Evolutionary conservation across 2,888 invertebrate genomes (phyloP).

Genomic region (Leptinotarsa peninsularis): DNA sequence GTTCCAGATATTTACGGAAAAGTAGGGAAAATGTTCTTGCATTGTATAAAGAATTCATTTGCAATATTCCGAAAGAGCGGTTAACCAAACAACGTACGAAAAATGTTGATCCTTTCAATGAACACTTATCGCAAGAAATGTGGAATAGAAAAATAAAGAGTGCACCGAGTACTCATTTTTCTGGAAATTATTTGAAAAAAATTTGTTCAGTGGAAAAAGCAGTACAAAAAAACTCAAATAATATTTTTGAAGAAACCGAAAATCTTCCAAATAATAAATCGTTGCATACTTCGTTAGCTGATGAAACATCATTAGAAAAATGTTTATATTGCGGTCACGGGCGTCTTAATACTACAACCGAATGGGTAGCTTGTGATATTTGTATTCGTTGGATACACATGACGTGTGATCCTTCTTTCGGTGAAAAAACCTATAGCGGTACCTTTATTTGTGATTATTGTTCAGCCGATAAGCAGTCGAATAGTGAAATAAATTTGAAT

Average conservation of each 20-base stretch:
- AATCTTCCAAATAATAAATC: background rate
- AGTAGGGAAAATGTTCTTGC: conserved; percentile 5
- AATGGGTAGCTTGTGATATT: conserved; percentile 17
- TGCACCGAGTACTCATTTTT: no score
- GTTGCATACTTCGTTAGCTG: background rate
- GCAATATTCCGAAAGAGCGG: background rate
- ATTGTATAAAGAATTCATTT: conserved; percentile 14
- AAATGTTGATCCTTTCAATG: background rate
- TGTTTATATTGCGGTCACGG: conserved; percentile 33
- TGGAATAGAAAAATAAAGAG: conserved; percentile 29
- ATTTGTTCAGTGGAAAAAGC: background rate
- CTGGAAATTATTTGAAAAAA: no score
- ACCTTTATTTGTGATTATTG: background rate
- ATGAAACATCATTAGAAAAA: conserved; percentile 10
- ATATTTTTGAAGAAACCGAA: background rate
- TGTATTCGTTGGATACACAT: conserved; percentile 29
- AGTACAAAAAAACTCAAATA: background rate
- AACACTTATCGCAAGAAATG: background rate
- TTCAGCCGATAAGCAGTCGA: no score
- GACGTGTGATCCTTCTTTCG: conserved; percentile 22
- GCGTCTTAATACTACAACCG: conserved; percentile 14
- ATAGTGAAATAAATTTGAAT: no score
- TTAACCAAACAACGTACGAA: conserved; percentile 18
- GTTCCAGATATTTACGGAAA: conserved; percentile 6
- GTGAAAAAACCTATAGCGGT: background rate